Evolutionary conservation across 2,113 vertebrate genomes (phyloP), one percentile per base, ranked within the genome.

Genomic region (Urocynchramus pylzowi): DNA sequence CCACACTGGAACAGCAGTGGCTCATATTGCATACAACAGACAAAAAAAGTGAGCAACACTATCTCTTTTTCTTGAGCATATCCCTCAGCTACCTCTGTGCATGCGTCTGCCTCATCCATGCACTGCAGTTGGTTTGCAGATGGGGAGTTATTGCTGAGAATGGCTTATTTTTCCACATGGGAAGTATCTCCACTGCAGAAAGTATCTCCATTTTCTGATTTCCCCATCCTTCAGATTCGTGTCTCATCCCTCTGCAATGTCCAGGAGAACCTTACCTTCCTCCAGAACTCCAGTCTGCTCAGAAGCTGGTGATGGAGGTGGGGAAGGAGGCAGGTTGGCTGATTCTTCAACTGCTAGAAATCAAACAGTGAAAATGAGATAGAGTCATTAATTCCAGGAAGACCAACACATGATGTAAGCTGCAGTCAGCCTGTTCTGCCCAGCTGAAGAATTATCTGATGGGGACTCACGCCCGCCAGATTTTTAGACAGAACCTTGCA

Each of bases 301-400:
- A 6, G 99, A 99, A 89, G 99, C 99, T 96, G 99, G 99, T 9
- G 99, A 99, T 1, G 99, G 99, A 80, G 99, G 99, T 50, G 99
- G 99, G 73, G 99, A 99, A 77, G 99, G 99, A 95, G 99, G 99
- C 98, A 99, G 98, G 96, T 99, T 99, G 97, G 99, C 98, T 86
- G 99, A 99, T 94, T 99, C 99, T 98, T 99, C 99, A 71, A 99
- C 99, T 99, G 97, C 92, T 98, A 96, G 95, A 97, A 97, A 97
- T 95, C 87, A 71, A 98, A 97, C 74, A 95, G 85, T 92, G 93
- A 88, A 94, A 98, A 98, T 53, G 69, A 96, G 86, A 97, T 45
- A 94, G 12, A 95, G 81, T 23, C 54, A 82, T 97, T 96, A 97
- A 97, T 95, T 90, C 64, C 73, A 65, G 16, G 64, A 47, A 84